Conservation (phyloP, 35 echinoderm and acorn worm genomes). For the Apostichopus californicus region DNA sequence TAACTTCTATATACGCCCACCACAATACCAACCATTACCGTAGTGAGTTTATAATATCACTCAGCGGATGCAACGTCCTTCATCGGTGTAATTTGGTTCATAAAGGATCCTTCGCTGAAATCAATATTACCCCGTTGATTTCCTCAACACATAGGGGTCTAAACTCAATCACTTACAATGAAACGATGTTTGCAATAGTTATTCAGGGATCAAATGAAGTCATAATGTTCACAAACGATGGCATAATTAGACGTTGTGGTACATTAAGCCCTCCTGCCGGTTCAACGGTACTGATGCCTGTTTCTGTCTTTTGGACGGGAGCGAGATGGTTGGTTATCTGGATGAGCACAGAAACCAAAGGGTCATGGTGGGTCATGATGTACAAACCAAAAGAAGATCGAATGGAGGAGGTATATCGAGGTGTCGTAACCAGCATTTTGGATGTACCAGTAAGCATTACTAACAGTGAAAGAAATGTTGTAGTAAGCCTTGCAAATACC, state of each 20-base stretch:
- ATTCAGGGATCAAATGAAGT: not conserved
- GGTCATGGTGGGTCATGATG: not conserved
- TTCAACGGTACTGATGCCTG: not conserved
- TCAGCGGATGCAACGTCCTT: not conserved
- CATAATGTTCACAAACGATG: not conserved
- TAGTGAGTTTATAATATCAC: constrained; percentile 4
- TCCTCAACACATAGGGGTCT: not conserved
- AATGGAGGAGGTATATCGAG: not conserved
- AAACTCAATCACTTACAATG: not conserved
- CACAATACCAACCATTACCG: not conserved
- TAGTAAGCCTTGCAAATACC: constrained; percentile 7
- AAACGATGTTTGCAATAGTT: not conserved
- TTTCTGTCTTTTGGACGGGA: constrained; percentile 14
- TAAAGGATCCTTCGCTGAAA: not conserved
- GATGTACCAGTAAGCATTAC: constrained; percentile 29
- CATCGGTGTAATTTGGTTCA: not conserved
- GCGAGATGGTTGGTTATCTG: constrained; percentile 20
- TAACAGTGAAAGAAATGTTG: constrained; percentile 9
- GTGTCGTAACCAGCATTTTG: not conserved
- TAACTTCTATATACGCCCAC: constrained; percentile 1
- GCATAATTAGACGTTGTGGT: not conserved
- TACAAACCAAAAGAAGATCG: constrained; percentile 26
- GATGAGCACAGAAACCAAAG: not conserved
- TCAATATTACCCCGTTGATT: not conserved
- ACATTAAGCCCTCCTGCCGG: not conserved